Evolutionary conservation across 2,797 vertebrate genomes (phyloP), one percentile per base, ranked within the genome.

Genomic region (Pyrocephalus nanus): DNA sequence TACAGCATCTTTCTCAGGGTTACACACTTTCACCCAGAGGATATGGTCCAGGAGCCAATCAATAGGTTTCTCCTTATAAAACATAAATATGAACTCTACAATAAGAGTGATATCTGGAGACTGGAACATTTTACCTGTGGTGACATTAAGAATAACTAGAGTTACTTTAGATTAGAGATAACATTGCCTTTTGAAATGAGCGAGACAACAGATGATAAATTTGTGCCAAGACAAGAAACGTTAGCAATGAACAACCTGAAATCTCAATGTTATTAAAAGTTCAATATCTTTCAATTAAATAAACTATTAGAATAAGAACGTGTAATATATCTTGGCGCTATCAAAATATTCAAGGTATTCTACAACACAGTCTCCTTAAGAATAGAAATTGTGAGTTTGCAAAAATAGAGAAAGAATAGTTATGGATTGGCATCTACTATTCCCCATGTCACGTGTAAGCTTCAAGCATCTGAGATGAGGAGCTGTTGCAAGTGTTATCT

Each of bases 1-100:
- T 98, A 99, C 99, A 86, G 99, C 99, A 93, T 99, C 99, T 98
- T 99, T 99, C 97, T 99, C 99, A 36, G 99, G 99, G 94, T 99
- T 99, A 98, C 99, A 99, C 87, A 99, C 99, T 98, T 99, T 99
- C 64, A 99, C 99, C 99, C 99, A 99, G 51, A 99, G 99, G 95
- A 99, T 99, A 86, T 99, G 99, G 95, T 99, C 99, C 96, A 99
- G 97, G 43, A 99, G 98, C 99, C 99, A 99, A 87, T 99, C 99
- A 40, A 99, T 99, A 85, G 99, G 99, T 92, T 99, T 99, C 97
- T 99, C 99, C 93, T 99, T 99, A 92, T 99, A 99, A 97, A 99
- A 99, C 99, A 99, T 99, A 95, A 99, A 98, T 97, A 99, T 99
- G 97, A 99, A 99, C 97, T 99, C 99, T 75, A 99, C 99, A 66